Base-by-base conservation (phyloP, 2,888 invertebrate species). In the Agonopterix heracliana region DNA sequence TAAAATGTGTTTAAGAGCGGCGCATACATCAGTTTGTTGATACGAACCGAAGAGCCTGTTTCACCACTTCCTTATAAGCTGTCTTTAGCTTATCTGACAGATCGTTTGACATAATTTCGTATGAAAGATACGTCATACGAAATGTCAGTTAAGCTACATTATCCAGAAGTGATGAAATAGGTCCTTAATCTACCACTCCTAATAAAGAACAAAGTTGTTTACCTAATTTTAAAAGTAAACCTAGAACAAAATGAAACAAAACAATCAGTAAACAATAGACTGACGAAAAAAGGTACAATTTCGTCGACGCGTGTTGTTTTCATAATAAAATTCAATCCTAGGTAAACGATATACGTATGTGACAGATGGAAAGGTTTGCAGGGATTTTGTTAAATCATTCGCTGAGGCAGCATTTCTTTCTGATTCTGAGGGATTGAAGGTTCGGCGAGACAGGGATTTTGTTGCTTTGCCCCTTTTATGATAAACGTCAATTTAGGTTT, bases 161-260 rank as follows among this genome's bases (percentile, higher is more conserved):
- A 38, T 38, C 10, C 4, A 38, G 3, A 38, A 38, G 10, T 38
- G 38, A 10, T n/a, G 9, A 10, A n/a, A 38, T 1, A n/a, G 4
- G 38, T 2, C n/a, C 38, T 10, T 38, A 10, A 38, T 38, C 38
- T 38, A 38, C 38, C 38, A 38, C 38, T n/a, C 38, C 5, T 38
- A 38, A 36, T 41, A 13, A 60, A 51, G 60, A 56, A 53, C 44
- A 49, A 53, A 57, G 52, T 36, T 60, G 55, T 58, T 75, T 71
- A 68, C 70, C 59, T 54, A 48, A 54, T 57, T 66, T 77, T 75
- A 86, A 81, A 87, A 83, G 70, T 87, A 87, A 81, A 86, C 78
- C 86, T 86, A 86, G 76, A 87, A 86, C 77, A 85, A 84, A 79
- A 68, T 55, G 66, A 68, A 68, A 60, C 11, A 38, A 10, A 38